Evolutionary conservation across 2,113 vertebrate species (phyloP).

Genomic region (Tamias sibiricus): DNA sequence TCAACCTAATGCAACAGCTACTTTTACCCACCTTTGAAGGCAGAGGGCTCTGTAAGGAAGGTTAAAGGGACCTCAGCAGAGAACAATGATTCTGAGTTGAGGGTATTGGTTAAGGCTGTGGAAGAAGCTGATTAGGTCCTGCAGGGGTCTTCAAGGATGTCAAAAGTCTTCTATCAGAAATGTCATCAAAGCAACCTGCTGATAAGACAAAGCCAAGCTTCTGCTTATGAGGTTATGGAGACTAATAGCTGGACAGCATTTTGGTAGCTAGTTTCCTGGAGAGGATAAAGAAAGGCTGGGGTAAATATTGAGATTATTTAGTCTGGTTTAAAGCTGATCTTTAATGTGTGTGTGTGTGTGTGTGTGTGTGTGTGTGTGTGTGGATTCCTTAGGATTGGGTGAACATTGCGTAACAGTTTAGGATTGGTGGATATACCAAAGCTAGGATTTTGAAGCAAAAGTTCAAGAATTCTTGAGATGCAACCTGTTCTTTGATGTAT

Average conservation of each 20-base stretch:
- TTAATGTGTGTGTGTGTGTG: neutral
- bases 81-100: neutral
- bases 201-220: neutral
- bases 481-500: neutral
- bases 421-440: neutral
- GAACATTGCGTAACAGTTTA: neutral
- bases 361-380: no score
- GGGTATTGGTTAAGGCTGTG: neutral
- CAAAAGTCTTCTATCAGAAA: neutral
- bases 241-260: neutral
- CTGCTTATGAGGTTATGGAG: neutral
- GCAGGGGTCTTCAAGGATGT: neutral
- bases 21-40: neutral
- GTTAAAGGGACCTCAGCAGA: neutral
- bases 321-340: neutral
- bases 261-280: no score
- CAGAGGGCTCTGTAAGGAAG: neutral
- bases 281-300: neutral
- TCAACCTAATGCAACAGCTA: neutral
- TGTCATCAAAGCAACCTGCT: neutral
- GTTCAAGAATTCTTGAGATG: neutral
- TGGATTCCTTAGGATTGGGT: neutral
- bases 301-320: no score
- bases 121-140: neutral
- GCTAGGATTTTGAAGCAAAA: neutral